Conservation (phyloP, 2,888 invertebrate genomes). For the Drosophila acutilabella region DNA sequence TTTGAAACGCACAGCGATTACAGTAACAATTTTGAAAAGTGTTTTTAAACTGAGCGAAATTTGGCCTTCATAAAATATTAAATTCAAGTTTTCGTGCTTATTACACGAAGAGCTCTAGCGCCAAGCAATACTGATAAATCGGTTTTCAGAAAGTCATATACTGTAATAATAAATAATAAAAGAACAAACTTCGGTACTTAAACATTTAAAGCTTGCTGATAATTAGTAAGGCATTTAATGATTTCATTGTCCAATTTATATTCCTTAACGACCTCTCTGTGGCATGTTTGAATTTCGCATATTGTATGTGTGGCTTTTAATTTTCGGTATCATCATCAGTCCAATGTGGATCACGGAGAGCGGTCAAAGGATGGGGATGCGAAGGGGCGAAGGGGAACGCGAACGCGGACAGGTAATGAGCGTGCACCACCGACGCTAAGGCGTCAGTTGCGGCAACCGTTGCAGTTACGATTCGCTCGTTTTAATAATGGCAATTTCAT, state of each 20-base stretch:
- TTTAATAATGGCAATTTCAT: slow-evolving; percentile 78
- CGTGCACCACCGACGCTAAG: slow-evolving; percentile 41
- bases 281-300: slow-evolving; percentile 47
- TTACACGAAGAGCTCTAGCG: neutral
- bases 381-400: neutral
- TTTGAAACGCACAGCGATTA: slow-evolving; percentile 12
- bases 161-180: slow-evolving; percentile 38
- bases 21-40: slow-evolving; percentile 13
- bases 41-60: neutral
- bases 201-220: slow-evolving; percentile 58
- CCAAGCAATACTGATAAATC: neutral
- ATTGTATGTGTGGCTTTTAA: slow-evolving; percentile 54
- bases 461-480: slow-evolving; percentile 63
- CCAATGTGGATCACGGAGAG: slow-evolving; percentile 35
- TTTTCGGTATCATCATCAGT: slow-evolving; percentile 51
- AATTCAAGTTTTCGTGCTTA: neutral
- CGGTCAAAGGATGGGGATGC: neutral
- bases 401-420: slow-evolving; percentile 21
- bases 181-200: slow-evolving; percentile 54
- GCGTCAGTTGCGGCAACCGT: slow-evolving; percentile 22
- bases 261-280: slow-evolving; percentile 76
- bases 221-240: slow-evolving; percentile 79
- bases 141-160: slow-evolving; percentile 15
- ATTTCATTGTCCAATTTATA: slow-evolving; percentile 84
- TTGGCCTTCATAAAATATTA: neutral